Evolutionary conservation across 2,113 vertebrate genomes (phyloP), one percentile per base, ranked within the genome.

Genomic region (Amphiprion ocellaris): DNA sequence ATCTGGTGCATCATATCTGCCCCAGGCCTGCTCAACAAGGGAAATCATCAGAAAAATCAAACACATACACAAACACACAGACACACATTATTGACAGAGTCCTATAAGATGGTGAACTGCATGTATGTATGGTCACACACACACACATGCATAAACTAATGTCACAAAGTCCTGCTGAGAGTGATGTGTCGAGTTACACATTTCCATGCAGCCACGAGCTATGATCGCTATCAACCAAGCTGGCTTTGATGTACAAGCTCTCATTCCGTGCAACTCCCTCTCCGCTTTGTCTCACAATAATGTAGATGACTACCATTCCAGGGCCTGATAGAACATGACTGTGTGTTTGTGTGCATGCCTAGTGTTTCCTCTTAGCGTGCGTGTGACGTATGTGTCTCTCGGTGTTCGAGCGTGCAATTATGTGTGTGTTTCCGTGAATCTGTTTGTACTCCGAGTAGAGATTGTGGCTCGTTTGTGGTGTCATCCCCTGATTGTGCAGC

Each of bases 191-290:
- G 63, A 28, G 10, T 69, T 74, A 65, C 62, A 64, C 72, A 85
- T 87, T 85, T 88, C 75, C 71, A 74, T 54, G 75, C 66, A 79
- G 81, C 89, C 86, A 79, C 63, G 6, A 87, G 89, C 87, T 74
- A 56, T 0, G 88, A 92, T 92, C 70, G 23, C 78, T 87, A 90
- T 92, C 91, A 69, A 11, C 64, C 73, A 9, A n/a, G 63, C 80
- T 69, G 71, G 75, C 88, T 92, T 91, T 92, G 90, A 92, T 90
- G 82, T 86, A 81, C 75, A 81, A 64, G 70, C 75, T 78, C 61
- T 69, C 68, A 56, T 73, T 79, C 69, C 59, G 69, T 74, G 46
- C 5, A 50, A 69, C 66, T 80, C 76, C 41, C 70, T 64, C 52
- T 66, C 53, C 12, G 14, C 68, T 86, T 84, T 91, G 85, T 79